Percentiles rank a stretch among this genome's conserved stretches.
Conservation (phyloP, 2,888 invertebrate species). For the Lypha dubia region DNA sequence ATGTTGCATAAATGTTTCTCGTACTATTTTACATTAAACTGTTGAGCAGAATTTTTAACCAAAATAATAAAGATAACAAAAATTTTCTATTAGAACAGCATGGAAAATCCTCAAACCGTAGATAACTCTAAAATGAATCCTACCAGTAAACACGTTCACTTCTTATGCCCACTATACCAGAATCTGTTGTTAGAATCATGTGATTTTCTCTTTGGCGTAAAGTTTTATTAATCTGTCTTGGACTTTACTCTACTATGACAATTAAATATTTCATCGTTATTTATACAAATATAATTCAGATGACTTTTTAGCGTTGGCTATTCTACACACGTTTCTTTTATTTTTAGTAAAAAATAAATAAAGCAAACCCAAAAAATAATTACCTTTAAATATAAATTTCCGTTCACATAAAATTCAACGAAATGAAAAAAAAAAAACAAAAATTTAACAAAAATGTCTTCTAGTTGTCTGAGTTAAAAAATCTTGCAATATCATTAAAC, state of each 20-base stretch:
- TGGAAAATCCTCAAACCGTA: too few relatives aligned
- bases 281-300: neutral
- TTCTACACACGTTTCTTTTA: neutral
- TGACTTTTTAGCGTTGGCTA: slow-evolving; percentile 3
- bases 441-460: slow-evolving; percentile 39
- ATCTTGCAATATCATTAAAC: slow-evolving; percentile 71
- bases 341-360: neutral
- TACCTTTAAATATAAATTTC: slow-evolving; percentile 70
- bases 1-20: too few relatives aligned
- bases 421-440: neutral
- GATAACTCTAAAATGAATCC: too few relatives aligned
- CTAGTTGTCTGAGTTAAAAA: slow-evolving; percentile 47
- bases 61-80: too few relatives aligned
- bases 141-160: too few relatives aligned
- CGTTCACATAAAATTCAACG: slow-evolving; percentile 59
- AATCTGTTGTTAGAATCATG: too few relatives aligned
- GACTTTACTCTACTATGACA: neutral
- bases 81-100: too few relatives aligned
- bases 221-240: too few relatives aligned
- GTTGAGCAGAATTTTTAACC: too few relatives aligned
- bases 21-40: too few relatives aligned
- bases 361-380: slow-evolving; percentile 58
- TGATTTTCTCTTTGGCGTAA: too few relatives aligned
- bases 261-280: neutral
- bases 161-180: too few relatives aligned